A percentile compares a stretch with the other conserved stretches of the same genome.
Evolutionary conservation across 2,113 vertebrate species (phyloP).

Genomic region (Peromyscus maniculatus): DNA sequence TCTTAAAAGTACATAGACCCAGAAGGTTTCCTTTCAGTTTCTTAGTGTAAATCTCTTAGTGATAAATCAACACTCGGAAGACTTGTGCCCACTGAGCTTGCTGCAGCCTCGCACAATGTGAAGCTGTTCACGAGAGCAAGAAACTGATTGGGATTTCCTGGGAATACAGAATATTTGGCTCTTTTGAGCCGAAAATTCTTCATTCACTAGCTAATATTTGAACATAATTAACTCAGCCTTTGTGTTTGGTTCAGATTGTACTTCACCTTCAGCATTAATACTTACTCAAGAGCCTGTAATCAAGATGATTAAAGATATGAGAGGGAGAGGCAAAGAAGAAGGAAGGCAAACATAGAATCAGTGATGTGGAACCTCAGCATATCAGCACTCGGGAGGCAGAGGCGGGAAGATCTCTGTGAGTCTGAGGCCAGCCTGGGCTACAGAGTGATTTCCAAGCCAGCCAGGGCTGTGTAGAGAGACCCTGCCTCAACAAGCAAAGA

Average conservation of each 20-base stretch:
- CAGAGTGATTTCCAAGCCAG: not conserved
- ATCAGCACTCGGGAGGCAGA: not conserved
- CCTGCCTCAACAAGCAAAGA: not conserved
- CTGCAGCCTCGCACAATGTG: not conserved
- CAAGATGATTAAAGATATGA: not conserved
- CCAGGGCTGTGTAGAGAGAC: not conserved
- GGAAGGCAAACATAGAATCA: not conserved
- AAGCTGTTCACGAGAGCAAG: conserved; percentile 33
- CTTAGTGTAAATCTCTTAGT: not conserved
- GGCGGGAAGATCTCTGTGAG: not conserved
- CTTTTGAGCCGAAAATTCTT: not conserved
- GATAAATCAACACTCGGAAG: not conserved
- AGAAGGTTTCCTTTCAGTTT: conserved; percentile 29
- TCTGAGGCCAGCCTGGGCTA: not conserved
- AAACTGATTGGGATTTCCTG: not conserved
- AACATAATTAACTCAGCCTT: not conserved
- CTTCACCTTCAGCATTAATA: not conserved
- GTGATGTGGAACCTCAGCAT: not conserved
- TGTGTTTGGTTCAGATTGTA: not conserved
- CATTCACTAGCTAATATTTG: not conserved
- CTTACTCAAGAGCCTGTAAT: not conserved
- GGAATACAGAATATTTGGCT: conserved; percentile 41
- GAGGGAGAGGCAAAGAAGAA: not conserved
- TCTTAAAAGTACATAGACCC: not conserved
- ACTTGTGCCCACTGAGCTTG: not conserved